Evolutionary conservation across 1,140 invertebrate genomes (phyloP), one percentile per base, ranked within the genome.

Genomic region (Halictus rubicundus): DNA sequence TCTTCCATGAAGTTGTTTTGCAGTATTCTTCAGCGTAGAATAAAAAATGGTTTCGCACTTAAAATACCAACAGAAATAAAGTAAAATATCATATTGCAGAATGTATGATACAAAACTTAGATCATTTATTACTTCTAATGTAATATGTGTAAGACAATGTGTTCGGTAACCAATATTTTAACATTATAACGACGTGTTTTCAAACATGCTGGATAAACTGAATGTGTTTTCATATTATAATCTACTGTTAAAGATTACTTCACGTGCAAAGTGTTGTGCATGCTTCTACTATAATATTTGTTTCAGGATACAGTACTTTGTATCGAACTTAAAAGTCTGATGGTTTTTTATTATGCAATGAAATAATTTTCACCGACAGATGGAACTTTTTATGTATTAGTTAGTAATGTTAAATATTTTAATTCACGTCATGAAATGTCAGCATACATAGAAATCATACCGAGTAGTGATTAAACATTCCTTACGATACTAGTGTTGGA

Each of bases 381-480:
- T 57, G n/a, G n/a, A 21, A 57, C n/a, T 57, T n/a, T 57, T 57
- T n/a, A 8, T 57, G 21, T 21, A 57, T 57, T 57, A n/a, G 1
- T 57, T 57, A 57, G 7, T 21, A 57, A 57, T 27, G 4, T 60
- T 60, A 60, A 9, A 25, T 25, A 61, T 65, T 74, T 39, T 4
- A 2, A 37, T 16, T 65, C 27, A 32, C 39, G 9, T 2, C 37
- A 5, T 19, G 7, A 39, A 25, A 21, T 39, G 65, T 23, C 42
- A 46, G 14, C 10, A 14, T 16, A 23, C 61, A 52, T 49, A 9
- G 7, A 0, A 52, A n/a, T 57, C 10, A n/a, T n/a, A 23, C 2
- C 23, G 68, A 60, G 25, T 57, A 39, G 32, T 64, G 52, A 21
- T 9, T 78, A 25, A 71, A 71, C 68, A 78, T 71, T 78, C 76